phyloP scores from a whole-genome alignment of 2,113 vertebrate genomes.

The Cyphomyrus plagiostoma region DNA sequence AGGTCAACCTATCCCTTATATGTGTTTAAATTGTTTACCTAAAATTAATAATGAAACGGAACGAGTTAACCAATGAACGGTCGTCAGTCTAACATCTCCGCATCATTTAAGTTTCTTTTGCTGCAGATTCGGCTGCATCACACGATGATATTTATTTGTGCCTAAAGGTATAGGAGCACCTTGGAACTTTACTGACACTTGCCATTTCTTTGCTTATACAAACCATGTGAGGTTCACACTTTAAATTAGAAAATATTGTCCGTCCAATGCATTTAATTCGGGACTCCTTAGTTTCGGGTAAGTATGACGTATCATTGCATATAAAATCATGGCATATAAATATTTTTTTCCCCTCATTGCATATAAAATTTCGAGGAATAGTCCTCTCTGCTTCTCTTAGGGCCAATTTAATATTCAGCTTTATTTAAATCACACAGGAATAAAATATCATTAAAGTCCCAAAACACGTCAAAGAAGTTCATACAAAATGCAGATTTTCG shows the following conservation, averaged over 20 bases:
- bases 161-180: not conserved
- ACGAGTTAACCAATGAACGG: not conserved
- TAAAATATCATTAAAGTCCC: slow-evolving; percentile 54
- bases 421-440: slow-evolving; percentile 41
- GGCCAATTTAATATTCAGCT: slow-evolving; percentile 49
- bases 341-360: not conserved
- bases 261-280: not conserved
- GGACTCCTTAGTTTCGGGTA: not conserved
- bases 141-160: not conserved
- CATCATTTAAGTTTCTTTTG: not conserved
- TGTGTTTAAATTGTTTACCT: not conserved
- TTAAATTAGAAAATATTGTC: not conserved
- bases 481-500: slow-evolving; percentile 80
- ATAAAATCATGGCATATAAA: slow-evolving; percentile 5
- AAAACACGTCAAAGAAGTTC: slow-evolving; percentile 63
- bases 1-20: not conserved
- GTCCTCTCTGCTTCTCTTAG: not conserved
- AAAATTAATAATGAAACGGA: not conserved
- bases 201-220: not conserved
- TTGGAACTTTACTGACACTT: not conserved
- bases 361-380: slow-evolving; percentile 5
- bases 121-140: not conserved
- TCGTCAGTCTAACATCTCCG: not conserved
- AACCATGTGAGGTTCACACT: too few species aligned
- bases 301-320: not conserved